These are phyloP conservation scores for Lathamus discolor DNA, from an alignment of 2,113 vertebrate species.

Conservation along the genomic window DNA sequence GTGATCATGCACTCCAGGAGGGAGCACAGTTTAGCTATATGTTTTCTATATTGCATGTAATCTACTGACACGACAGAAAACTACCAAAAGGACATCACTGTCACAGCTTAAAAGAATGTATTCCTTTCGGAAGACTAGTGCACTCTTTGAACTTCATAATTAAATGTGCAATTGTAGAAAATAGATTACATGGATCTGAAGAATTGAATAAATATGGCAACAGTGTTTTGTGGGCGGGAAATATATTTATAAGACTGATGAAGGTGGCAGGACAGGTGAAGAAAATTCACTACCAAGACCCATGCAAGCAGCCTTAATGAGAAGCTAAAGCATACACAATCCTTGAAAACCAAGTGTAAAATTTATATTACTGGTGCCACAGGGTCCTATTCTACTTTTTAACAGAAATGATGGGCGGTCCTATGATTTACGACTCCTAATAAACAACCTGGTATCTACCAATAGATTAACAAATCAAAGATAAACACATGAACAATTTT, in stretches of 20 bases:
- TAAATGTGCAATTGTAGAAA: conserved; percentile 27
- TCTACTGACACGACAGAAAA: neutral
- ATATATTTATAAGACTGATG: neutral
- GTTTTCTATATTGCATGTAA: neutral
- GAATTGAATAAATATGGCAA: conserved; percentile 54
- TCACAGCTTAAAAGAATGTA: neutral
- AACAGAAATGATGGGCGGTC: conserved; percentile 19
- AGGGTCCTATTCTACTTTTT: neutral
- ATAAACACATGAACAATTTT: neutral
- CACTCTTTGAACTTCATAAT: neutral
- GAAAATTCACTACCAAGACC: neutral
- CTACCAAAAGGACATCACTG: neutral
- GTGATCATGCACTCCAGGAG: neutral
- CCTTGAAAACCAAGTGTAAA: neutral
- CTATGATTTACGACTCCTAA: neutral
- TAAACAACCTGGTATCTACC: conserved; percentile 27
- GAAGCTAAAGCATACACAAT: neutral
- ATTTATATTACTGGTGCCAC: neutral
- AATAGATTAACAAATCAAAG: neutral
- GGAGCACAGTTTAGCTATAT: neutral
- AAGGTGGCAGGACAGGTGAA: conserved; percentile 23
- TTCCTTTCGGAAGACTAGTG: neutral
- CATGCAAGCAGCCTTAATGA: neutral
- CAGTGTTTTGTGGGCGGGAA: conserved; percentile 44
- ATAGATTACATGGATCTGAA: neutral